Conservation (phyloP, 2,888 invertebrate genomes). For the Ochlodes sylvanus region DNA sequence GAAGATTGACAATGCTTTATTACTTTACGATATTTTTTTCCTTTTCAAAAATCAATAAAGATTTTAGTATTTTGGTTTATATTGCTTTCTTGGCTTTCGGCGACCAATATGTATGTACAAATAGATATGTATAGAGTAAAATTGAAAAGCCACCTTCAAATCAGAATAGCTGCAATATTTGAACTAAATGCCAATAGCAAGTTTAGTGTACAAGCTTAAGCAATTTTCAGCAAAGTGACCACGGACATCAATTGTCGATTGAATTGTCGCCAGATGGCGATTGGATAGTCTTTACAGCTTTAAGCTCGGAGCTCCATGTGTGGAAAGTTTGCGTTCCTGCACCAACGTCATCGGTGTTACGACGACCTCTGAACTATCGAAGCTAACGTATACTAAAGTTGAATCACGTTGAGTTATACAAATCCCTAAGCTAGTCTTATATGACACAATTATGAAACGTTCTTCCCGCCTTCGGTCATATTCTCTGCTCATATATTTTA, state of each 20-base stretch:
- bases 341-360: constrained; percentile 9
- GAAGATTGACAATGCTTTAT: constrained; percentile 21
- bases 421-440: constrained; percentile 29
- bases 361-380: constrained; percentile 24
- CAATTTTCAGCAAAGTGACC: constrained; percentile 5
- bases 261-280: constrained; percentile 2
- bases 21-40: constrained; percentile 7
- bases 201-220: not conserved
- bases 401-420: constrained; percentile 23
- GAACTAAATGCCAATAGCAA: not conserved
- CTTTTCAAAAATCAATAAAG: constrained; percentile 1
- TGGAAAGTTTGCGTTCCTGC: constrained; percentile 22
- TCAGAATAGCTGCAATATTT: too few relatives aligned
- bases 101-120: not conserved
- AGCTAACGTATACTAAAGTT: constrained; percentile 21
- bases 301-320: not conserved
- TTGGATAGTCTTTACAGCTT: not conserved
- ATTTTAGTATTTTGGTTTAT: not conserved
- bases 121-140: too few relatives aligned
- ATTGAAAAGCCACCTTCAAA: too few relatives aligned
- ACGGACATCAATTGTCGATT: not conserved
- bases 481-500: constrained; percentile 27
- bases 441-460: constrained; percentile 26
- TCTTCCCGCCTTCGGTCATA: constrained; percentile 28
- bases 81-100: not conserved